Conservation (phyloP, 2,888 invertebrate genomes). For the Ceriagrion tenellum region DNA sequence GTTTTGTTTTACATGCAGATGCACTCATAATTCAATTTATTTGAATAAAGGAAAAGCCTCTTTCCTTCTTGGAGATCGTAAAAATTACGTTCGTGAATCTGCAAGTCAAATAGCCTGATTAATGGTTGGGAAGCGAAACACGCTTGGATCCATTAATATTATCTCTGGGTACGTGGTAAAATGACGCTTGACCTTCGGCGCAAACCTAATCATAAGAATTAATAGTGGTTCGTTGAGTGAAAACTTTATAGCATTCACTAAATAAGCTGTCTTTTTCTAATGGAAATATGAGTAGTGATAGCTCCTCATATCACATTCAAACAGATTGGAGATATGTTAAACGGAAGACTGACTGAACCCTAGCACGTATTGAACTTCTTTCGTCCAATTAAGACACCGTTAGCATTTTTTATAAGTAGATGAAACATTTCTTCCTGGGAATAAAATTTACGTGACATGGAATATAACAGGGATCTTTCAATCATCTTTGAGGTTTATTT, state of each 20-base stretch:
- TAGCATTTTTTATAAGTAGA: no score
- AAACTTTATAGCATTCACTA: slow-evolving; percentile 39
- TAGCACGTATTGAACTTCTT: no score
- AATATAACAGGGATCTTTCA: no score
- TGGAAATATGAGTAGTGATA: background rate
- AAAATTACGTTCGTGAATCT: background rate
- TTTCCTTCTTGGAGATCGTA: background rate
- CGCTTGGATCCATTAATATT: background rate
- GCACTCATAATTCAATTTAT: background rate
- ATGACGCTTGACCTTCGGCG: slow-evolving; percentile 4
- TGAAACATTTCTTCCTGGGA: no score
- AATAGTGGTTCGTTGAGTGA: background rate
- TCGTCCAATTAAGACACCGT: no score
- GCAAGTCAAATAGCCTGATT: slow-evolving; percentile 33
- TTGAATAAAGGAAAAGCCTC: background rate
- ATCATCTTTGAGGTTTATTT: no score
- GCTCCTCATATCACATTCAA: background rate
- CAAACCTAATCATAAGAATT: slow-evolving; percentile 1
- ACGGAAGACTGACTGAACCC: no score
- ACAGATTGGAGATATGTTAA: background rate
- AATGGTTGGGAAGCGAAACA: background rate
- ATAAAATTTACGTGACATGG: no score
- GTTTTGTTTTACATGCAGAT: background rate
- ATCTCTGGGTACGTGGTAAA: background rate
- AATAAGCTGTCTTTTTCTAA: slow-evolving; percentile 10